Evolutionary conservation across 2,113 vertebrate genomes (phyloP).

Genomic region (Myrmophylax atrothorax): DNA sequence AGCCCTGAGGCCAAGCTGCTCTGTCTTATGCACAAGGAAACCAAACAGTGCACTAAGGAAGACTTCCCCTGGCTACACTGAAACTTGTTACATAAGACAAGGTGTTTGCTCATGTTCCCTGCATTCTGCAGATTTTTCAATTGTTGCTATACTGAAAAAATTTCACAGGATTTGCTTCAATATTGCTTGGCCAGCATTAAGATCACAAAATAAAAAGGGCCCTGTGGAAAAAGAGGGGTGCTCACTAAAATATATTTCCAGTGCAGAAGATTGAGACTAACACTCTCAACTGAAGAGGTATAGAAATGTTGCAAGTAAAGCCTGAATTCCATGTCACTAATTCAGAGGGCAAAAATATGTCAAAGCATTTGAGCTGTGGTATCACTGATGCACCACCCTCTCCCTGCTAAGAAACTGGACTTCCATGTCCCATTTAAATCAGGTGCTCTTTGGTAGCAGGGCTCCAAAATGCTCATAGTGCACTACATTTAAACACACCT

Average conservation of each 20-base stretch:
- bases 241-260: not conserved
- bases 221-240: not conserved
- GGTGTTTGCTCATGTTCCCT: not conserved
- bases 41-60: fast-evolving
- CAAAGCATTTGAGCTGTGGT: not conserved
- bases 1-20: not conserved
- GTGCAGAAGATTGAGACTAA: not conserved
- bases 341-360: not conserved
- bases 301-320: not conserved
- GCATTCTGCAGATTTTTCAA: not conserved
- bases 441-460: not conserved
- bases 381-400: not conserved
- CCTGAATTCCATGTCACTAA: not conserved
- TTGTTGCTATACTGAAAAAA: not conserved
- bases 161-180: not conserved
- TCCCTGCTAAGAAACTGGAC: not conserved
- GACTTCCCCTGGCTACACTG: too few relatives aligned
- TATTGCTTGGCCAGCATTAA: not conserved
- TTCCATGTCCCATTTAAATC: not conserved
- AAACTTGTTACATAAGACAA: not conserved
- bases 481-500: not conserved
- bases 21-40: not conserved
- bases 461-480: not conserved
- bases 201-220: fast-evolving
- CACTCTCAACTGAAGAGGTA: not conserved